Evolutionary conservation across 1,140 invertebrate genomes (phyloP), one percentile per base, ranked within the genome.

Genomic region (Meloidogyne exigua): DNA sequence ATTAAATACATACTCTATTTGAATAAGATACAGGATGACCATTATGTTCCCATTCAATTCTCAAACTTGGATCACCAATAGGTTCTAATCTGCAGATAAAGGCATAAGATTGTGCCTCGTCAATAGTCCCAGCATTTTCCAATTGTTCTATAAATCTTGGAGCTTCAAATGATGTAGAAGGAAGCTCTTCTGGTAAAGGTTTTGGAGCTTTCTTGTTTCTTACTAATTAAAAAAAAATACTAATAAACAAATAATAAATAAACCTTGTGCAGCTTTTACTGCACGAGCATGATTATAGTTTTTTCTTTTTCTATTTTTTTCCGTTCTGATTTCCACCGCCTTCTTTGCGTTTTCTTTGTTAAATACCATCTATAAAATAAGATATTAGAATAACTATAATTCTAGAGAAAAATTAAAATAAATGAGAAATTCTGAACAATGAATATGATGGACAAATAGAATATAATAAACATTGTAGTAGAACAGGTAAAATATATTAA

Each of bases 1-100:
- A 9, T n/a, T n/a, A n/a, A n/a, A n/a, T 5, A 42, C 21, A 68
- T n/a, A 95, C 91, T 78, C 95, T 92, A 88, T 95, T 96, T 5
- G 94, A 93, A 81, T 79, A 90, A 89, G 83, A 81, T 13, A 95
- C 91, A 11, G 93, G 91, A 83, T 91, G 91, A 21, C 94, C 94
- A 89, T 96, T 95, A 80, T 94, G 93, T 90, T 93, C 94, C 94
- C 94, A 96, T 89, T 95, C 93, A 7, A 96, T 93, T 83, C 92
- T 90, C 93, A 96, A 94, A 0, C 93, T 94, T 26, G 94, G 94
- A 89, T 96, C 94, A 32, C 93, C 93, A 92, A 95, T 94, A 0
- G 95, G 94, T 88, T 95, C 94, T 76, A 96, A 88, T 65, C 93
- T 91, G 83, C 93, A 95, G 89, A 96, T 94, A 83, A 96, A 96